Conservation (phyloP, 1,140 invertebrate genomes). For the Tetraneura akinire region DNA sequence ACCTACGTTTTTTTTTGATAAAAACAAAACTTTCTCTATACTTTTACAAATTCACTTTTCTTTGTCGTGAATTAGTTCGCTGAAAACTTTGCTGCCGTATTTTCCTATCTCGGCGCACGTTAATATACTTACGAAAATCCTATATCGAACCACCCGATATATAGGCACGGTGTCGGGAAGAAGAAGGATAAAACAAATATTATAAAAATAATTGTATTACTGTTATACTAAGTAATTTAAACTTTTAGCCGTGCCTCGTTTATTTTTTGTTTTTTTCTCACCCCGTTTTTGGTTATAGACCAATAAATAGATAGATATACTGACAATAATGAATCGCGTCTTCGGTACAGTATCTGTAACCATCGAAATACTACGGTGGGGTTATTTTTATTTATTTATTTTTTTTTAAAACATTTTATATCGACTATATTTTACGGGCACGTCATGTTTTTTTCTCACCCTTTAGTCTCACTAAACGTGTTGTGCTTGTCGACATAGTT, state of each 20-base stretch:
- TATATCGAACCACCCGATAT: conserved; percentile 18
- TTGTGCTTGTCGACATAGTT: too few relatives aligned
- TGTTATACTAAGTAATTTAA: background rate
- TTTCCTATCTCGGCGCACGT: conserved; percentile 1
- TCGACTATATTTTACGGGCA: too few relatives aligned
- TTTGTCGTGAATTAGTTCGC: background rate
- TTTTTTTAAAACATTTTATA: background rate
- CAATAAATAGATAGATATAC: background rate
- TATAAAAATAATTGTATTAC: conserved; percentile 25
- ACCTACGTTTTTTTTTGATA: conserved; percentile 8
- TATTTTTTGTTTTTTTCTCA: background rate
- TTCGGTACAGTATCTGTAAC: background rate
- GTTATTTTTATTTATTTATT: too few relatives aligned
- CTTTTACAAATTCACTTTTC: conserved; percentile 12
- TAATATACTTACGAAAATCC: conserved; percentile 34
- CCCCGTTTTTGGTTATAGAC: background rate
- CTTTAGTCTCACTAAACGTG: too few relatives aligned
- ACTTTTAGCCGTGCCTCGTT: conserved; percentile 8
- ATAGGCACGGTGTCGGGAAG: background rate
- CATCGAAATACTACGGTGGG: background rate
- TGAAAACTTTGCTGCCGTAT: background rate
- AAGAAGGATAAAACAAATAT: conserved; percentile 3
- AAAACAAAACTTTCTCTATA: conserved; percentile 19
- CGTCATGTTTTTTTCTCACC: too few relatives aligned
- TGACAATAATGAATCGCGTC: background rate